Evolutionary conservation across 1,140 invertebrate species (phyloP).

Genomic region (Idris sp.): DNA sequence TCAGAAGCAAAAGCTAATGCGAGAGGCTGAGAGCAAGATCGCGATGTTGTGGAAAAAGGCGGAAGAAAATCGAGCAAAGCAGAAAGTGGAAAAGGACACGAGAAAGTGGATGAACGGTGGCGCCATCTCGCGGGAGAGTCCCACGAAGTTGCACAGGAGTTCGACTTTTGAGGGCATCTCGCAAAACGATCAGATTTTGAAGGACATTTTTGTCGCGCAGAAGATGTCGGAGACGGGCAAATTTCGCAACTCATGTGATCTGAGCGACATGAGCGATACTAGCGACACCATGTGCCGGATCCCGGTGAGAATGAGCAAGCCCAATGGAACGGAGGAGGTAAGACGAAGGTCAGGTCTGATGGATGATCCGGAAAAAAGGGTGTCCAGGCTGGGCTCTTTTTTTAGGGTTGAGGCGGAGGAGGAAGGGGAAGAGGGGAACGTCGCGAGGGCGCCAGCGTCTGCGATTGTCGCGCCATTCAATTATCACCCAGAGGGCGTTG

Average conservation of each 20-base stretch:
- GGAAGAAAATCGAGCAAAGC: constrained; percentile 84
- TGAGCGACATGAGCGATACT: constrained; percentile 68
- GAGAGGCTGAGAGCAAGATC: constrained; percentile 91
- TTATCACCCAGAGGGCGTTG: constrained; percentile 69
- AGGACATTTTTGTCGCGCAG: constrained; percentile 21
- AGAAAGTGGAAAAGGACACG: constrained; percentile 80
- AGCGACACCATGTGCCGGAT: constrained; percentile 67
- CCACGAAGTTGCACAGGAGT: constrained; percentile 81
- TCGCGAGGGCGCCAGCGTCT: constrained; percentile 69
- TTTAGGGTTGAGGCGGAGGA: constrained; percentile 48
- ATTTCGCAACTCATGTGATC: constrained; percentile 72
- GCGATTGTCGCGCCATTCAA: constrained; percentile 80
- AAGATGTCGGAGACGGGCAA: constrained; percentile 28
- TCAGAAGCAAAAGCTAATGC: constrained; percentile 77
- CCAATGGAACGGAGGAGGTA: too few relatives aligned
- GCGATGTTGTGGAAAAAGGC: constrained; percentile 92
- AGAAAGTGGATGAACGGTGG: constrained; percentile 79
- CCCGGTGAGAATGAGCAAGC: constrained; percentile 43
- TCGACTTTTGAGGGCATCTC: constrained; percentile 85
- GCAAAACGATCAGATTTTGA: constrained; percentile 61
- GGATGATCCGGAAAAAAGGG: constrained; percentile 69
- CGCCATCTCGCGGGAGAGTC: constrained; percentile 40
- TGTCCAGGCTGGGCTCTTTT: constrained; percentile 68
- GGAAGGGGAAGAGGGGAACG: constrained; percentile 35
- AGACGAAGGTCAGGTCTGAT: constrained; percentile 10